These are phyloP conservation scores for Astatotilapia flaviijosephi DNA, from an alignment of 2,113 vertebrate genomes.

Conservation along the genomic window DNA sequence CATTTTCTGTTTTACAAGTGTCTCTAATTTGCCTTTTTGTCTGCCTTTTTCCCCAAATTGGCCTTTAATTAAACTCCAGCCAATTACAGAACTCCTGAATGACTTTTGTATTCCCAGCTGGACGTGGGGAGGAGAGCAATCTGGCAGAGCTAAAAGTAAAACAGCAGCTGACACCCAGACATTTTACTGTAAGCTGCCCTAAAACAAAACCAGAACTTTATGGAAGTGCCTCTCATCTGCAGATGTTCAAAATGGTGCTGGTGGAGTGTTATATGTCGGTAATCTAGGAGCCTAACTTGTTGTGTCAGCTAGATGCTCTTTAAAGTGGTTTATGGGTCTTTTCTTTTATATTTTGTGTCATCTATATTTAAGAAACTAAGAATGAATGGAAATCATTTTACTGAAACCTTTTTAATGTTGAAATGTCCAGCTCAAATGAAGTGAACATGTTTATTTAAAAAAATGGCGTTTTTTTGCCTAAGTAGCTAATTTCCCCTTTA, in stretches of 20 bases:
- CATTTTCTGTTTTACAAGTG: constrained; percentile 66
- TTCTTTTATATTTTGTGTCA: not conserved
- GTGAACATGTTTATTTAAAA: not conserved
- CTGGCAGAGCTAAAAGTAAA: constrained; percentile 50
- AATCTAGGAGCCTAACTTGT: not conserved
- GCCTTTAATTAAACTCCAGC: constrained; percentile 69
- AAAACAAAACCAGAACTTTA: constrained; percentile 21
- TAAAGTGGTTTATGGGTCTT: not conserved
- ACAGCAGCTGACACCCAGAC: constrained; percentile 60
- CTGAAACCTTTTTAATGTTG: not conserved
- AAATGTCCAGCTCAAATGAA: not conserved
- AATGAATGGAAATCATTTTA: not conserved
- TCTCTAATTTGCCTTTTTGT: constrained; percentile 67
- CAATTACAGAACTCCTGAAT: constrained; percentile 66
- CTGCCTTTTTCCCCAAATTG: constrained; percentile 26
- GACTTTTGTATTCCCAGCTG: constrained; percentile 41
- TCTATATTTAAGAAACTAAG: not conserved
- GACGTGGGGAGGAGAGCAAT: constrained; percentile 31
- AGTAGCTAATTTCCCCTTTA: not conserved
- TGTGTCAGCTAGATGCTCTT: not conserved
- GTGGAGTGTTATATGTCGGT: not conserved
- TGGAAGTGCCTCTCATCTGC: not conserved
- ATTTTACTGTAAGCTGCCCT: constrained; percentile 1
- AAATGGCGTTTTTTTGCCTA: rapidly evolving
- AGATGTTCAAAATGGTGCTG: not conserved